A percentile compares a stretch with the other conserved stretches of the same genome.
These are phyloP conservation scores for Distichodus sexfasciatus DNA, from an alignment of 2,797 vertebrate species.

Conservation along the genomic window DNA sequence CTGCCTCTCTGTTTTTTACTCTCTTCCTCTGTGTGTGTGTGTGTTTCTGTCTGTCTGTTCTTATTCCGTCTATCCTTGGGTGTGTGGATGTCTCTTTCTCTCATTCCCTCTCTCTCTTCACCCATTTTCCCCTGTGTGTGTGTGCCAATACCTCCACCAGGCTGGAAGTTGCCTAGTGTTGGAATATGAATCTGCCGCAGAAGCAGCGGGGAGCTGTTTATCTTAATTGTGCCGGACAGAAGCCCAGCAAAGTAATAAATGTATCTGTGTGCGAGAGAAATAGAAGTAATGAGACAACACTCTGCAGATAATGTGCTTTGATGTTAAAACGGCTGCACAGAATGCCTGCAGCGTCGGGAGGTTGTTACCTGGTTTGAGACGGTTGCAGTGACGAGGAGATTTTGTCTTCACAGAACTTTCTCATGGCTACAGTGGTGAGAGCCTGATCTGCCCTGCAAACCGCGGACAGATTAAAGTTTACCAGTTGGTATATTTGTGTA, in stretches of 20 bases:
- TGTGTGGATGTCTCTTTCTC: too few species aligned
- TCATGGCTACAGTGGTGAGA: conserved; percentile 88
- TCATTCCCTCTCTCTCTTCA: too few species aligned
- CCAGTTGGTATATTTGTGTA: background rate
- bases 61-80: too few species aligned
- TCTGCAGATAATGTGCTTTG: background rate
- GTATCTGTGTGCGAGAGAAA: conserved; percentile 69
- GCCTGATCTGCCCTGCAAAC: conserved; percentile 86
- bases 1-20: too few species aligned
- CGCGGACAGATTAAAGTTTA: too few species aligned
- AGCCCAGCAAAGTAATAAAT: conserved; percentile 88
- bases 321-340: background rate
- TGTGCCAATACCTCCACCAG: conserved; percentile 72
- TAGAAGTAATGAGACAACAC: background rate
- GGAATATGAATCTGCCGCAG: conserved; percentile 76
- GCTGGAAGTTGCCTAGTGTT: conserved; percentile 77
- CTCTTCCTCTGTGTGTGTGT: too few species aligned
- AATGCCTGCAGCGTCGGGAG: background rate
- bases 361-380: conserved; percentile 82
- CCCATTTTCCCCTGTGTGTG: too few species aligned
- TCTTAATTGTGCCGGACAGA: conserved; percentile 84
- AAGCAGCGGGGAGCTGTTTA: conserved; percentile 89
- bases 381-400: conserved; percentile 82
- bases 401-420: conserved; percentile 92
- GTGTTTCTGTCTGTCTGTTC: too few species aligned